Conservation (phyloP, 2,888 invertebrate species). For the Eubasilissa splendida region DNA sequence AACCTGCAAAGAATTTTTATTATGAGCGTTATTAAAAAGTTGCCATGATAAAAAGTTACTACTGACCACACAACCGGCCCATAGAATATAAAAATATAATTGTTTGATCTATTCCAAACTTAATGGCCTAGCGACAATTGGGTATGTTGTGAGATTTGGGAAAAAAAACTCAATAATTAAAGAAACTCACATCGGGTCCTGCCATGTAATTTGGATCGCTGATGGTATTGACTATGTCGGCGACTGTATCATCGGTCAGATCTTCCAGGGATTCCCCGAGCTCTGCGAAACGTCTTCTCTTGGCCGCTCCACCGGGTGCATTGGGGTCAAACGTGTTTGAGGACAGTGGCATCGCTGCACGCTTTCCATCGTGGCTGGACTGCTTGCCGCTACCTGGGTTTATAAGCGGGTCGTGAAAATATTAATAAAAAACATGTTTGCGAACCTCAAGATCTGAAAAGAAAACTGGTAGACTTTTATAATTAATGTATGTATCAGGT, state of each 20-base stretch:
- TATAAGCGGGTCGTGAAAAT: too few species aligned
- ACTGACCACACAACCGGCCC: too few species aligned
- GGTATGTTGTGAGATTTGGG: too few species aligned
- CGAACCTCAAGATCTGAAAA: neutral
- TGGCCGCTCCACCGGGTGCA: constrained; percentile 62
- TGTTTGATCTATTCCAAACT: too few species aligned
- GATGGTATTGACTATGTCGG: constrained; percentile 87
- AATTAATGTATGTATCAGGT: too few species aligned
- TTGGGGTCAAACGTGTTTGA: constrained; percentile 31
- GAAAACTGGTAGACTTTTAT: too few species aligned
- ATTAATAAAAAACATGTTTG: neutral
- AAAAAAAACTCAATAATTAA: too few species aligned
- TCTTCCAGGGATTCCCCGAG: constrained; percentile 74
- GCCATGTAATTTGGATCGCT: constrained; percentile 88
- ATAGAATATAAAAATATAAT: too few species aligned
- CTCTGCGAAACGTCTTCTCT: constrained; percentile 65
- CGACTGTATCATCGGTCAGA: constrained; percentile 83
- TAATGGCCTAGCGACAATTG: too few species aligned
- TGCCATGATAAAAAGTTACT: too few species aligned
- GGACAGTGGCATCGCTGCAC: constrained; percentile 43
- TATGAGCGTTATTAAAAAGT: too few species aligned
- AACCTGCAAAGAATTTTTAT: too few species aligned
- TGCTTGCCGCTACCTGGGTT: constrained; percentile 45
- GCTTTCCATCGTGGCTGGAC: constrained; percentile 52
- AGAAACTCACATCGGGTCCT: constrained; percentile 80